phyloP scores from a whole-genome alignment of 1,140 invertebrate species.

The Aphis craccivora region DNA sequence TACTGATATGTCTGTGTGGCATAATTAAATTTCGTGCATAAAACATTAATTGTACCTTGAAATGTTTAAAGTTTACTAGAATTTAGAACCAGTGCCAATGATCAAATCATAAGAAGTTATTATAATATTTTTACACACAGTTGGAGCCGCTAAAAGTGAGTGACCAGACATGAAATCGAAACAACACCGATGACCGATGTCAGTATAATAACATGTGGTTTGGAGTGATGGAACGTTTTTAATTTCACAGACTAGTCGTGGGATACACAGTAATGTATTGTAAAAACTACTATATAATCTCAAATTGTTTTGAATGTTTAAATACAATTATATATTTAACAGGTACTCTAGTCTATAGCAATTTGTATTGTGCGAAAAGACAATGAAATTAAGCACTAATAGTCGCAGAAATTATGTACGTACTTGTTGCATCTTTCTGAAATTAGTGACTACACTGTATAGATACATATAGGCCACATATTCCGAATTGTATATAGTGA shows the following conservation, averaged over 20 bases:
- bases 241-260: neutral
- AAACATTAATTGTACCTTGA: neutral
- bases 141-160: slow-evolving; percentile 1
- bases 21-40: neutral
- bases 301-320: neutral
- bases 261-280: neutral
- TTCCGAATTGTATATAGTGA: neutral
- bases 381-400: neutral
- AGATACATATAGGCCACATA: neutral
- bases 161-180: slow-evolving; percentile 4
- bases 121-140: neutral
- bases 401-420: neutral
- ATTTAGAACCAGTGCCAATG: neutral
- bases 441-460: neutral
- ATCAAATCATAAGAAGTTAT: neutral
- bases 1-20: no score
- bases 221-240: slow-evolving; percentile 12
- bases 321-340: neutral
- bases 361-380: neutral
- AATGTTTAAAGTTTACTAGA: neutral
- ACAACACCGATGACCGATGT: neutral
- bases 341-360: neutral
- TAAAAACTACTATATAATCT: neutral
- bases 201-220: slow-evolving; percentile 9
- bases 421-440: neutral